Evolutionary conservation across 1,140 invertebrate genomes (phyloP), one percentile per base, ranked within the genome.

Genomic region (Apolygus lucorum): DNA sequence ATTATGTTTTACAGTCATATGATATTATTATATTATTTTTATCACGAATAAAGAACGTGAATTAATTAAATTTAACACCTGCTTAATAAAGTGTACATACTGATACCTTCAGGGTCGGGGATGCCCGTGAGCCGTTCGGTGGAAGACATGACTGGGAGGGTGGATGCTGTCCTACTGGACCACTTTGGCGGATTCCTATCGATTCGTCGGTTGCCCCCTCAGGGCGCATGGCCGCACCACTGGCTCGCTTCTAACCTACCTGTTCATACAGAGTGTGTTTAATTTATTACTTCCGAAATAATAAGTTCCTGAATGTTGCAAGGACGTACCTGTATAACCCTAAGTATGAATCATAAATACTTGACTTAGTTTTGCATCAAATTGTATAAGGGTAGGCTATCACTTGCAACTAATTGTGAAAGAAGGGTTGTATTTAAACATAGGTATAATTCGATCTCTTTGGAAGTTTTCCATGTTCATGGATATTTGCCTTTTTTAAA

Each of bases 101-200:
- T 49, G n/a, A 59, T 59, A 59, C 54, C 54, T 59, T 59, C 54
- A 21, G 54, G 54, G 54, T 59, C 54, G 54, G 11, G 4, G 54
- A 59, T 4, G 4, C 17, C 17, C 34, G 34, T 42, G 13, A 59
- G 54, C 54, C 54, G 54, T 21, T 59, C 54, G 54, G 54, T 59
- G 54, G 54, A 59, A 8, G 54, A 59, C 54, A 59, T 59, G 54
- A 59, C 22, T 8, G 22, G 22, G 4, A 17, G 2, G 54, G 8
- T 59, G 54, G 54, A 59, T 17, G 54, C 54, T 59, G 54, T 24
- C 54, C 54, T 59, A 59, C 54, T 59, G 54, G 54, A 59, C 54
- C 54, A 59, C 22, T 59, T 59, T 22, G 54, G 34, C 17, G 22
- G 54, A 11, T 4, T 8, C 54, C 17, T 59, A 59, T 59, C 54